These are phyloP conservation scores for Toxonevra muliebris DNA, from an alignment of 2,888 invertebrate genomes.

Conservation along the genomic window DNA sequence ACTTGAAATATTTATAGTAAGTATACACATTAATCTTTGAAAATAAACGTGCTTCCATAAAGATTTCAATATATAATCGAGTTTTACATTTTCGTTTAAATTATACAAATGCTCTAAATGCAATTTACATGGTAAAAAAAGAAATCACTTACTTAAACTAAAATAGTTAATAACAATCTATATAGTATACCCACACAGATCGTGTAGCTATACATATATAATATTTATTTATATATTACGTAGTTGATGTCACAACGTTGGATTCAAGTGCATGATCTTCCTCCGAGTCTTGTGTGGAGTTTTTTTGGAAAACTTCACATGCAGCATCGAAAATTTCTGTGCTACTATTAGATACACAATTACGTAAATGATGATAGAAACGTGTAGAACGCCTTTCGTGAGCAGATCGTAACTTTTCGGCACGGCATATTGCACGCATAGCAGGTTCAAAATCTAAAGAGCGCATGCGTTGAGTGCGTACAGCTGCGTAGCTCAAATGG, in stretches of 20 bases:
- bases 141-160: no score
- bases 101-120: no score
- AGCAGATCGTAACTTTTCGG: conserved; percentile 70
- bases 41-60: background rate
- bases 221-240: background rate
- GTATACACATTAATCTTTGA: no score
- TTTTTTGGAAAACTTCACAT: conserved; percentile 52
- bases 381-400: conserved; percentile 75
- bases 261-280: conserved; percentile 3
- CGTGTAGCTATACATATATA: background rate
- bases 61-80: background rate
- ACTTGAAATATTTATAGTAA: no score
- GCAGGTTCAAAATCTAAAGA: conserved; percentile 76
- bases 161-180: no score
- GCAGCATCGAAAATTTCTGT: conserved; percentile 67
- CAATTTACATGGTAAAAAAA: no score
- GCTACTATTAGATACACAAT: conserved; percentile 64
- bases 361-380: conserved; percentile 81
- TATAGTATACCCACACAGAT: background rate
- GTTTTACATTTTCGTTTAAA: no score
- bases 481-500: conserved; percentile 65
- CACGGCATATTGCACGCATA: conserved; percentile 75
- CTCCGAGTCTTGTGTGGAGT: conserved; percentile 2
- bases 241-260: background rate
- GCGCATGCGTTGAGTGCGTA: conserved; percentile 69